Conservation (phyloP, 1,140 invertebrate genomes). For the Euschistus heros region DNA sequence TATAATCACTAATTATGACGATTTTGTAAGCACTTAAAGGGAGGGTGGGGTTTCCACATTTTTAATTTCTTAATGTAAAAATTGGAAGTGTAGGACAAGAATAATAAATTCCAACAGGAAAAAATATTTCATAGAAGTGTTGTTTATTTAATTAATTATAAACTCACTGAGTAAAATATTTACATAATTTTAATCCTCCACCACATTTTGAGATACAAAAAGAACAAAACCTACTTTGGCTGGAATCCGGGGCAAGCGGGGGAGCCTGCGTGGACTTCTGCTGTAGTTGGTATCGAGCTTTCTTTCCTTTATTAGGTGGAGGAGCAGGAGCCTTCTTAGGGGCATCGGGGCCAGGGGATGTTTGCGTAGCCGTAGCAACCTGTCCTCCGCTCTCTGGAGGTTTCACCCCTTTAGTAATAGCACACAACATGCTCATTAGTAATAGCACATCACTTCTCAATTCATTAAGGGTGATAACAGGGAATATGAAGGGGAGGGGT, state of each 20-base stretch:
- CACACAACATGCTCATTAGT: slow-evolving; percentile 17
- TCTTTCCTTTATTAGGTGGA: slow-evolving; percentile 20
- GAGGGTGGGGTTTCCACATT: no score
- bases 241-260: slow-evolving; percentile 4
- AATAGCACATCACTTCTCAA: not conserved
- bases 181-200: not conserved
- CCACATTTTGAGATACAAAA: not conserved
- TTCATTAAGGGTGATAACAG: no score
- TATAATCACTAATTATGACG: no score
- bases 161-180: no score
- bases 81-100: no score
- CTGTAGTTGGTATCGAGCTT: slow-evolving; percentile 24
- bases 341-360: slow-evolving; percentile 36
- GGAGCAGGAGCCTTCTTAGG: slow-evolving; percentile 4
- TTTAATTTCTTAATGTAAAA: no score
- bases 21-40: no score
- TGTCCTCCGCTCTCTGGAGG: slow-evolving; percentile 31
- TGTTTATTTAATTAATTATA: no score
- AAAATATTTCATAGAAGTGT: no score
- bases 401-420: not conserved
- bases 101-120: no score
- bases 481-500: no score
- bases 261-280: slow-evolving; percentile 24
- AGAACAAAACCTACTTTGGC: slow-evolving; percentile 22
- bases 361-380: slow-evolving; percentile 49